These are phyloP conservation scores for Myopa testacea DNA, from an alignment of 2,888 invertebrate genomes.

Conservation along the genomic window DNA sequence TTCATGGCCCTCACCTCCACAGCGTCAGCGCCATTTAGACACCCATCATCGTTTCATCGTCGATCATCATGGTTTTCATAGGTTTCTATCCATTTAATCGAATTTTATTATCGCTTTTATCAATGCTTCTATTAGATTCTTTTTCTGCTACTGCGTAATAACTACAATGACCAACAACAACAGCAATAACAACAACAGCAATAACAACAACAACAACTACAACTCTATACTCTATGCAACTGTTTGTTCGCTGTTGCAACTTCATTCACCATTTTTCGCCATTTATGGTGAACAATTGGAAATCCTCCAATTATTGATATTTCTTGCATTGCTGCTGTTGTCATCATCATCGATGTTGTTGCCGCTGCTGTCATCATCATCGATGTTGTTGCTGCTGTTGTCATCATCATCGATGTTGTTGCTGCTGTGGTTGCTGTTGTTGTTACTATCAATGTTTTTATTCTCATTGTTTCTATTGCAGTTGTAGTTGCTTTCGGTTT, in stretches of 20 bases:
- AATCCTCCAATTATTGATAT: conserved; percentile 24
- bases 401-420: conserved; percentile 1
- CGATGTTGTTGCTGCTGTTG: not conserved
- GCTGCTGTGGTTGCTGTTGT: not conserved
- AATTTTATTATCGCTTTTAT: not conserved
- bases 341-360: conserved; percentile 1
- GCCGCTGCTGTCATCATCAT: not conserved
- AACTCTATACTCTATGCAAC: conserved; percentile 28
- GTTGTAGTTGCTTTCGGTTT: too few relatives aligned
- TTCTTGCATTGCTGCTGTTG: not conserved
- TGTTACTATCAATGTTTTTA: not conserved
- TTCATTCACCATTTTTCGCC: conserved; percentile 23
- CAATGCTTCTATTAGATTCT: too few relatives aligned
- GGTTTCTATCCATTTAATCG: too few relatives aligned
- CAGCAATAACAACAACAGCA: conserved; percentile 41
- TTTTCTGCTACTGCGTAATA: too few relatives aligned
- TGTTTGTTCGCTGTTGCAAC: conserved; percentile 1
- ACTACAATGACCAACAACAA: conserved; percentile 12
- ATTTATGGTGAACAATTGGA: conserved; percentile 28
- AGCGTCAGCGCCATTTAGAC: too few relatives aligned
- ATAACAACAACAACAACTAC: conserved; percentile 44
- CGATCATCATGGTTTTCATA: too few relatives aligned
- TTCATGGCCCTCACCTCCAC: too few relatives aligned
- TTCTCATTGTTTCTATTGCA: not conserved
- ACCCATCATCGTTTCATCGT: too few relatives aligned